Percentiles rank a stretch among this genome's conserved stretches.
Conservation (phyloP, 2,888 invertebrate species). For the Miltochrista miniata region DNA sequence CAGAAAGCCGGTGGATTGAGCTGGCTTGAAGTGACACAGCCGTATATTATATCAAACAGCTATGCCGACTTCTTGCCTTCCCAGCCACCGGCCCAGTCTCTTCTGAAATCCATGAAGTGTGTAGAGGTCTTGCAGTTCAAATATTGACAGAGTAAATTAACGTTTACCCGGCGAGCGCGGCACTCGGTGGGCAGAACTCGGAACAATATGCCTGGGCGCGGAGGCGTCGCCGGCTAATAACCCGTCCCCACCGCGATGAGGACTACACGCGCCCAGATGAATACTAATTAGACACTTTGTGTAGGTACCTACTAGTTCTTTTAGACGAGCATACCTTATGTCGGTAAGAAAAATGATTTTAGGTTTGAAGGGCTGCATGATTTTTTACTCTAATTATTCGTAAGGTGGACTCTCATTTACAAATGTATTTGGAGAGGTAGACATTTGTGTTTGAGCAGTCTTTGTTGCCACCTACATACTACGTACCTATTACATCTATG, state of each 20-base stretch:
- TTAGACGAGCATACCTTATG: slow-evolving; percentile 30
- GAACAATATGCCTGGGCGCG: slow-evolving; percentile 82
- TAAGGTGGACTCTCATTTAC: too few relatives aligned
- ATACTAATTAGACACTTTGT: slow-evolving; percentile 79
- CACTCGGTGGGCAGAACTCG: slow-evolving; percentile 77
- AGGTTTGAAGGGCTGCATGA: slow-evolving; percentile 29
- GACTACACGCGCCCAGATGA: slow-evolving; percentile 81
- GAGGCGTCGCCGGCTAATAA: slow-evolving; percentile 83
- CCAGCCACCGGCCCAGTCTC: slow-evolving; percentile 81
- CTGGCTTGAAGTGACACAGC: slow-evolving; percentile 94
- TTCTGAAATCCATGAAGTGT: slow-evolving; percentile 51
- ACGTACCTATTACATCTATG: too few relatives aligned
- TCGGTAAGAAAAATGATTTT: slow-evolving; percentile 35
- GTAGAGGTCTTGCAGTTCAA: slow-evolving; percentile 56
- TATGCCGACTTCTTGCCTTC: slow-evolving; percentile 96
- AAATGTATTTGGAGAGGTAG: too few relatives aligned
- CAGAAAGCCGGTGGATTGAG: slow-evolving; percentile 85
- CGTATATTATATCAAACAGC: slow-evolving; percentile 89
- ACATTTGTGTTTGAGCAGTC: too few relatives aligned
- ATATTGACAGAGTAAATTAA: slow-evolving; percentile 74
- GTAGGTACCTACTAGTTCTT: slow-evolving; percentile 59
- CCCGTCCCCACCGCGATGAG: slow-evolving; percentile 83
- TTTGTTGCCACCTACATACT: too few relatives aligned
- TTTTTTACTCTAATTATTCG: too few relatives aligned
- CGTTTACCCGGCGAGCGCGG: slow-evolving; percentile 69